These are phyloP conservation scores for Scomber japonicus DNA, from an alignment of 2,113 vertebrate species.

Conservation along the genomic window DNA sequence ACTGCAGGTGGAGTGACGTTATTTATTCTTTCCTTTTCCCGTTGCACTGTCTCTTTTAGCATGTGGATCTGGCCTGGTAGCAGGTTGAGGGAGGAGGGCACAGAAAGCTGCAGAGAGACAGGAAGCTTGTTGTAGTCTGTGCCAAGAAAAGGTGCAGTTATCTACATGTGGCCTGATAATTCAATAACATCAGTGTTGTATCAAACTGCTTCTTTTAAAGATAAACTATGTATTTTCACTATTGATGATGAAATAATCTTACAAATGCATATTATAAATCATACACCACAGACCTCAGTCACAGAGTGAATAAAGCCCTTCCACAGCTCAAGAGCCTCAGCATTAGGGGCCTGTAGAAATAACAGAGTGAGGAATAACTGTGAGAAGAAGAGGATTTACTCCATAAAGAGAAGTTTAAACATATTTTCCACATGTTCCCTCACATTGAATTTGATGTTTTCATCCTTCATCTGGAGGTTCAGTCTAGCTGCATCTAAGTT, in stretches of 20 bases:
- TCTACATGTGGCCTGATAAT: background rate
- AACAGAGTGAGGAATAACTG: background rate
- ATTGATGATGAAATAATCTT: background rate
- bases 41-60: constrained; percentile 82
- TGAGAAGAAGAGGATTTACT: background rate
- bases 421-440: constrained; percentile 8
- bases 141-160: background rate
- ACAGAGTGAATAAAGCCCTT: constrained; percentile 88
- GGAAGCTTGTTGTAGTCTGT: background rate
- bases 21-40: constrained; percentile 77
- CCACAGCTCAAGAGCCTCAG: constrained; percentile 89
- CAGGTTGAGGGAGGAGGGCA: constrained; percentile 84
- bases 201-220: background rate
- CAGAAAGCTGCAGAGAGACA: constrained; percentile 76
- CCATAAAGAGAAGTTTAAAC: background rate
- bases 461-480: constrained; percentile 72
- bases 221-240: too few species aligned
- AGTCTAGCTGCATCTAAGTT: constrained; percentile 71
- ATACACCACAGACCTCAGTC: constrained; percentile 79
- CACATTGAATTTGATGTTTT: constrained; percentile 85
- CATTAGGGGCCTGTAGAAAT: constrained; percentile 79
- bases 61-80: constrained; percentile 88
- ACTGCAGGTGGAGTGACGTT: background rate
- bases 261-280: background rate
- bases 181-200: background rate